These are phyloP conservation scores for Myotis brandtii DNA, from an alignment of 2,113 vertebrate species.

Conservation along the genomic window DNA sequence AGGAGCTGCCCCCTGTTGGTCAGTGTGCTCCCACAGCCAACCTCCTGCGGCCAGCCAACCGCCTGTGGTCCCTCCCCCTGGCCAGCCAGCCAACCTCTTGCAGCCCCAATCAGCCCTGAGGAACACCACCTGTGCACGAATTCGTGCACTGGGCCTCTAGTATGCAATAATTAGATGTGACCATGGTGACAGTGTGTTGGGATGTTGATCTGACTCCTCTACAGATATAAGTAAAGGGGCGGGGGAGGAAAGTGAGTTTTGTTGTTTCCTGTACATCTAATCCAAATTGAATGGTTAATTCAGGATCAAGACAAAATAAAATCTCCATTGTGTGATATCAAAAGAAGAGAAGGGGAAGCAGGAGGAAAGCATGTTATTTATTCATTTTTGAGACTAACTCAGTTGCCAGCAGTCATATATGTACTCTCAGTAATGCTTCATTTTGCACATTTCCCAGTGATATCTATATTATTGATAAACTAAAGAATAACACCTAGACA, in stretches of 20 bases:
- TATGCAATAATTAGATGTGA: background rate
- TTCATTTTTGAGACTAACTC: background rate
- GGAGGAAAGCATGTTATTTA: background rate
- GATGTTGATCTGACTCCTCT: background rate
- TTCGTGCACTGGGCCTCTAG: no score
- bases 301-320: background rate
- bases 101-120: no score
- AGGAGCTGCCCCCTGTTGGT: no score
- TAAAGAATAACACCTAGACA: background rate
- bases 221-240: background rate
- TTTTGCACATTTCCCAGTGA: background rate
- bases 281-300: background rate
- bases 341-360: background rate
- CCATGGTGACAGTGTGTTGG: background rate
- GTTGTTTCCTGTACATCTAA: background rate
- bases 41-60: no score
- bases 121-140: no score
- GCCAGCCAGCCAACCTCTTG: no score
- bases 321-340: background rate
- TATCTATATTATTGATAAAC: background rate
- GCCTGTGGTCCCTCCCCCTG: no score
- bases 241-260: background rate
- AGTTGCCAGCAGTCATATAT: background rate
- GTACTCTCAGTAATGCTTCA: background rate
- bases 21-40: no score